Percentiles rank a stretch among this genome's conserved stretches.
These are phyloP conservation scores for Passerina amoena DNA, from an alignment of 2,113 vertebrate genomes.

Conservation along the genomic window DNA sequence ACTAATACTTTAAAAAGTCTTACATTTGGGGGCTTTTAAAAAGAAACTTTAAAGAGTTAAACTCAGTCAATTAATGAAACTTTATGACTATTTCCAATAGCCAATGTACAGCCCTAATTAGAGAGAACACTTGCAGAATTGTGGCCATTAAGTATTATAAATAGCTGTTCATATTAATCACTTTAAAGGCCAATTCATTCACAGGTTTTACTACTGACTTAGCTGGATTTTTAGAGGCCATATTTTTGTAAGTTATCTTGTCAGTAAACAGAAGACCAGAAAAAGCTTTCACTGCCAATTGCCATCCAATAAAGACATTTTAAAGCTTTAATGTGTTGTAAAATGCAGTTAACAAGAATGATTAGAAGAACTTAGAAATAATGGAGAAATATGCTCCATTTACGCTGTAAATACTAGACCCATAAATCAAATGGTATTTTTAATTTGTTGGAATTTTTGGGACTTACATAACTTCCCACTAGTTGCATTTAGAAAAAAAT, in stretches of 20 bases:
- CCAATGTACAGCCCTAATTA: not conserved
- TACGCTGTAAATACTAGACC: not conserved
- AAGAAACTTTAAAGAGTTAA: not conserved
- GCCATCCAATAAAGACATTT: not conserved
- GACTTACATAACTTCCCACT: not conserved
- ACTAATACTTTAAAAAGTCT: not conserved
- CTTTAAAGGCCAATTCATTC: not conserved
- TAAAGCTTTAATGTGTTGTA: not conserved
- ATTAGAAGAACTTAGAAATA: not conserved
- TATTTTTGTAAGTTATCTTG: not conserved
- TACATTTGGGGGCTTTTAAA: not conserved
- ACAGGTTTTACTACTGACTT: not conserved
- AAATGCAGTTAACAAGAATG: not conserved
- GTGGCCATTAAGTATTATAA: not conserved
- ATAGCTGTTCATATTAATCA: not conserved
- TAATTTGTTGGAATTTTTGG: not conserved
- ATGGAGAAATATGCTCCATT: not conserved
- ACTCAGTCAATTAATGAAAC: not conserved
- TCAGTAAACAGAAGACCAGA: not conserved
- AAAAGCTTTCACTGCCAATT: not conserved
- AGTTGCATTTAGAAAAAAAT: not conserved
- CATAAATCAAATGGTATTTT: not conserved
- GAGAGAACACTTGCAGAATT: not conserved
- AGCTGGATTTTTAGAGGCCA: not conserved
- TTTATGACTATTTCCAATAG: not conserved